These are phyloP conservation scores for Crossaster papposus DNA, from an alignment of 53 echinoderm and acorn worm genomes.

Conservation along the genomic window DNA sequence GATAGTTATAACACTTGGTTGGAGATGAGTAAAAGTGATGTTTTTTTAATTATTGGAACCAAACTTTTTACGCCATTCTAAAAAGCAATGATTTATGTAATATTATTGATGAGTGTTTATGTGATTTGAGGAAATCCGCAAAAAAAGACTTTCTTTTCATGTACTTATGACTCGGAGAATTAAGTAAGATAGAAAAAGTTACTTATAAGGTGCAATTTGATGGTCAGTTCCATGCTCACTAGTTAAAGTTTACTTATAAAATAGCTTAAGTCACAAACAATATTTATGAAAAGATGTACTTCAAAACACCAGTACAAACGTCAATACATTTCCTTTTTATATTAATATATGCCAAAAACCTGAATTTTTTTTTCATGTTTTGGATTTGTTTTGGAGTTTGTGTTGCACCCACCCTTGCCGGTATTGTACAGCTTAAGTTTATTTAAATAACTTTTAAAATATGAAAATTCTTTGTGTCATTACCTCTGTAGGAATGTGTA, in stretches of 20 bases:
- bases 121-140: slow-evolving; percentile 9
- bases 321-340: slow-evolving; percentile 22
- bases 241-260: not conserved
- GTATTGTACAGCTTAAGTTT: slow-evolving; percentile 52
- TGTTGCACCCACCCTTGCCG: not conserved
- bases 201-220: slow-evolving; percentile 45
- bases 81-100: slow-evolving; percentile 56
- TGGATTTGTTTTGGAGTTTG: not conserved
- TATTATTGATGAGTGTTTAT: slow-evolving; percentile 25
- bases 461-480: slow-evolving; percentile 6
- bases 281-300: not conserved
- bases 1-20: not conserved
- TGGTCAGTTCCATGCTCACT: not conserved
- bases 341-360: slow-evolving; percentile 50
- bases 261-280: not conserved
- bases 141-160: not conserved
- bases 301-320: not conserved
- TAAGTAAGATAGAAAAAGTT: not conserved
- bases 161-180: slow-evolving; percentile 23
- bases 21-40: not conserved
- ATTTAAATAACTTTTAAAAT: slow-evolving; percentile 13
- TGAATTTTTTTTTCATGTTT: not conserved
- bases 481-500: slow-evolving; percentile 43
- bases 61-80: slow-evolving; percentile 56
- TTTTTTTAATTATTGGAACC: slow-evolving; percentile 39